Evolutionary conservation across 2,797 vertebrate genomes (phyloP), one percentile per base, ranked within the genome.

Genomic region (Phataginus tetradactyla): DNA sequence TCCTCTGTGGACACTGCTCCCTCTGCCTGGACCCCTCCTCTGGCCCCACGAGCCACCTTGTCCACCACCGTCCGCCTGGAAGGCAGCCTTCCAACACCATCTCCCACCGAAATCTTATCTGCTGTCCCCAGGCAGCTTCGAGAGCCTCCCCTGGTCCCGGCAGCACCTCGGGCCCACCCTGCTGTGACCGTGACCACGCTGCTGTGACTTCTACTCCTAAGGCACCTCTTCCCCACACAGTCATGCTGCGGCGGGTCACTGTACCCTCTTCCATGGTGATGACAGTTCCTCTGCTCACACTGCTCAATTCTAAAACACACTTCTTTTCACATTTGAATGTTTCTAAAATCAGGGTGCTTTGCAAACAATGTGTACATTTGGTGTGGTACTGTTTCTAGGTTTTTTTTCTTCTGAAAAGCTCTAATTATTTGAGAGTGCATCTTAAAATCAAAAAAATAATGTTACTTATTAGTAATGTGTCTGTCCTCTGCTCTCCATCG

Each of bases 401-500:
- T 57, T 55, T 83, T 92, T 88, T 74, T 93, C 15, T 69, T 89
- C 92, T 45, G 49, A 84, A 83, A 86, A 91, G 57, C 68, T 95
- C 20, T 90, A 90, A 90, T 85, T 90, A 78, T 77, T 69, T 78
- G 34, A 77, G 32, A 93, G 53, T 75, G 55, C 45, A 74, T 94
- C 78, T 81, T 92, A 90, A 96, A 95, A 86, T 74, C 74, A 79
- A 95, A 90, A 72, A 86, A 78, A 64, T 92, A 42, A 90, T 77
- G 29, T 49, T 45, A 49, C 32, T 63, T 75, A 79, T 45, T 45
- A 69, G 4, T 45, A 45, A 45, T 5, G 42, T 23, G 72, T 57
- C 72, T 88, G 79, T 63, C 59, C 3, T 55, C 69, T 32, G 45
- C 57, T 53, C 66, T 59, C 20, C 27, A 34, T 57, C 85, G 14